Evolutionary conservation across 2,797 vertebrate species (phyloP), one percentile per base, ranked within the genome.

Genomic region (Alcedo atthis): DNA sequence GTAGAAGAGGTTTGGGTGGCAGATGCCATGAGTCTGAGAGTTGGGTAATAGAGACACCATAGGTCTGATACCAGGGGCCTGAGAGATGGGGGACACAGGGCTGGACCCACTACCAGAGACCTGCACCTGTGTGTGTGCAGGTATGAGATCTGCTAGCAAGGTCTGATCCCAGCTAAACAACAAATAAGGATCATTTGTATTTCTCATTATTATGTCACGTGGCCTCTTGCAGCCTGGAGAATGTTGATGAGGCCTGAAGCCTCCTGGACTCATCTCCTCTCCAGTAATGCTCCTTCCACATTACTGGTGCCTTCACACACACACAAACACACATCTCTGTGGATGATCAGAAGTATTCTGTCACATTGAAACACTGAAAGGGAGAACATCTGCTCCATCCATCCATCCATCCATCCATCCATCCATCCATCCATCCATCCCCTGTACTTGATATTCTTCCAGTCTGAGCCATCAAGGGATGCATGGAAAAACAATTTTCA

Each of bases 241-340:
- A 68, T 0, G 0, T 21, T 2, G 0, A 12, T 43, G 48, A 55
- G 40, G 9, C 35, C n/a, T 0, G 0, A 63, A 63, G 33, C 5
- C 24, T 59, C 37, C 49, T 1, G 2, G 37, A 17, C 3, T 55
- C 62, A 51, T 12, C 6, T 51, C 74, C 16, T 49, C 18, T 66
- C 19, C 32, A 19, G 2, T 20, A 71, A 0, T 17, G 6, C 2
- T 73, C 15, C 26, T 48, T 55, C 85, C 77, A 15, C 24, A 20
- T 51, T 43, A 26, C 51, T 54, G 35, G 8, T 71, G 54, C 37
- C 43, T 43, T 43, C 59, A 46, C 2, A 4, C 15, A 15, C n/a
- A 45, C 8, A 33, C n/a, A n/a, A 25, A 70, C 13, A 51, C 15
- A 6, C 26, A 6, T 19, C 54, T 68, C 62, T 0, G 0, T 46